Evolutionary conservation across 2,888 invertebrate genomes (phyloP).

Genomic region (Eristalis intricaria): DNA sequence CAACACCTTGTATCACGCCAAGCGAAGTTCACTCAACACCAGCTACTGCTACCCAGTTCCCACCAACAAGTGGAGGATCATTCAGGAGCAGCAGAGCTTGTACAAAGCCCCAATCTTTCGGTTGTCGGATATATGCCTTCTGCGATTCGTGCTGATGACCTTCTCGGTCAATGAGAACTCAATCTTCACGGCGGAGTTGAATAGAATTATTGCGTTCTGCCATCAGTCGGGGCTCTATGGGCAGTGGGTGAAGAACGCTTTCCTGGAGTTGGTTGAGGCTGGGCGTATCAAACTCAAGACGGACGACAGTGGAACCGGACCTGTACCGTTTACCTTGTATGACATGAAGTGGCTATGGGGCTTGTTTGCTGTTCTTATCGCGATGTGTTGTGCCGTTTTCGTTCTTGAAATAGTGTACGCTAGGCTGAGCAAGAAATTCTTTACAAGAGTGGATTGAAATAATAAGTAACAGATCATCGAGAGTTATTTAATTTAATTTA

Average conservation of each 20-base stretch:
- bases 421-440: background rate
- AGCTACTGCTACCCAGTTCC: background rate
- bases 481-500: no score
- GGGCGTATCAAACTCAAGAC: background rate
- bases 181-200: background rate
- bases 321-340: background rate
- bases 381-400: background rate
- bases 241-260: conserved; percentile 4
- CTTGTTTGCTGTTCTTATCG: background rate
- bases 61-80: background rate
- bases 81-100: background rate
- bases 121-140: background rate
- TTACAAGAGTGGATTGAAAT: background rate
- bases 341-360: background rate
- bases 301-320: background rate
- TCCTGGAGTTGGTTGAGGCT: conserved; percentile 15
- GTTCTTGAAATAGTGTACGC: background rate
- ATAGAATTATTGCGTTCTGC: background rate
- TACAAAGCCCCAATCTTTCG: background rate
- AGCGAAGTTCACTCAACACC: background rate
- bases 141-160: background rate
- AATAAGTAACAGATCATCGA: no score
- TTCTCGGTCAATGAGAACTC: conserved; percentile 10
- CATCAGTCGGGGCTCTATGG: conserved; percentile 9
- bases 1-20: background rate